phyloP scores from a whole-genome alignment of 2,888 invertebrate genomes.

The Leptopilina syphax region DNA sequence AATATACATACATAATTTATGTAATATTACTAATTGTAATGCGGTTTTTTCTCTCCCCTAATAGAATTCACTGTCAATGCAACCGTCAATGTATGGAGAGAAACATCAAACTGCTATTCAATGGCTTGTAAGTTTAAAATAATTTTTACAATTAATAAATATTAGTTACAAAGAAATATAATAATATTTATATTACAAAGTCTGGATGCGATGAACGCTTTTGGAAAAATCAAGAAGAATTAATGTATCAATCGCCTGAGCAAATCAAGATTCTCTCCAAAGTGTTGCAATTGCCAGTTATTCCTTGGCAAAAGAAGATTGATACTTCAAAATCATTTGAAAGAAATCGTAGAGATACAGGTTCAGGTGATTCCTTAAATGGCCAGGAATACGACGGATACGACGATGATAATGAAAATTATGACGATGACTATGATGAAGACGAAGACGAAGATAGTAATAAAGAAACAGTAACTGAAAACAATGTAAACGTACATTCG shows the following conservation, averaged over 20 bases:
- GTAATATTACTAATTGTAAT: no score
- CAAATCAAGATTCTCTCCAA: slow-evolving; percentile 86
- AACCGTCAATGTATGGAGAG: slow-evolving; percentile 70
- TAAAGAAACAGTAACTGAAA: slow-evolving; percentile 72
- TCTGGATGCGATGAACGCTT: slow-evolving; percentile 87
- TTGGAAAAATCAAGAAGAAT: slow-evolving; percentile 82
- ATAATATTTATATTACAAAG: slow-evolving; percentile 73
- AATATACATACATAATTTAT: no score
- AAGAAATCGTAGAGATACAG: slow-evolving; percentile 71
- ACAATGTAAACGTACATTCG: slow-evolving; percentile 58
- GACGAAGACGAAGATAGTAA: slow-evolving; percentile 69
- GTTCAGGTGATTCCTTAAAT: slow-evolving; percentile 71
- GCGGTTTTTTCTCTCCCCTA: slow-evolving; percentile 57
- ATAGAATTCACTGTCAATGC: slow-evolving; percentile 79
- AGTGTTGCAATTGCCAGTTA: slow-evolving; percentile 83
- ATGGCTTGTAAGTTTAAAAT: slow-evolving; percentile 75
- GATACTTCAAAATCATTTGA: slow-evolving; percentile 61
- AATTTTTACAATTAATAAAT: slow-evolving; percentile 7
- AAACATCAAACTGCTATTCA: slow-evolving; percentile 77
- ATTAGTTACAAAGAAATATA: not conserved
- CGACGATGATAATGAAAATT: slow-evolving; percentile 69
- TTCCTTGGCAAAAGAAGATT: slow-evolving; percentile 83
- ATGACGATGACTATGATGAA: slow-evolving; percentile 75
- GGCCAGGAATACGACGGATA: slow-evolving; percentile 67
- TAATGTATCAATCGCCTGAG: slow-evolving; percentile 84